Evolutionary conservation across 1,140 invertebrate genomes (phyloP).

Genomic region (Aphelinus atriplicis): DNA sequence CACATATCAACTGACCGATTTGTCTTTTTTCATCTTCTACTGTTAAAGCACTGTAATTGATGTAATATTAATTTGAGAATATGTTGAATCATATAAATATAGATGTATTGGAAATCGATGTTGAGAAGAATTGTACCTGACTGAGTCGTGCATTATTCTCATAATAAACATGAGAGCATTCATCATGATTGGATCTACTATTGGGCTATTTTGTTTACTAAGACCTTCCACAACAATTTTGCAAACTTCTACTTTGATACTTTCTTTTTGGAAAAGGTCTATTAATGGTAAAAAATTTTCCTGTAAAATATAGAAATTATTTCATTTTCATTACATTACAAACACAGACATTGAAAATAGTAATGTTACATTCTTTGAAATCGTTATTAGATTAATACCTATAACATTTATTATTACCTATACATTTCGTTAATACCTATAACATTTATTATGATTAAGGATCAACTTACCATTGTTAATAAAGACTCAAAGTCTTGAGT

Average conservation of each 20-base stretch:
- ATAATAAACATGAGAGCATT: conserved; percentile 88
- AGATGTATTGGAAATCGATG: conserved; percentile 23
- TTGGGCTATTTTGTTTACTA: conserved; percentile 67
- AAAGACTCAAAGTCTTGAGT: conserved; percentile 79
- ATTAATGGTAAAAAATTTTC: conserved; percentile 90
- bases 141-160: conserved; percentile 89
- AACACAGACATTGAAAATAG: too few species aligned
- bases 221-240: conserved; percentile 83
- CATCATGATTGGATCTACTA: conserved; percentile 85
- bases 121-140: conserved; percentile 74
- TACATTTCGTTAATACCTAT: too few species aligned
- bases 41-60: conserved; percentile 79
- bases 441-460: not conserved
- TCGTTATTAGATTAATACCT: too few species aligned
- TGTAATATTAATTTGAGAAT: conserved; percentile 37
- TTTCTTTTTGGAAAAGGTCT: conserved; percentile 89
- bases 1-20: conserved; percentile 84
- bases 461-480: conserved; percentile 75
- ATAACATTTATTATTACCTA: not conserved
- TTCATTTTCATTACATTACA: too few species aligned
- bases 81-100: conserved; percentile 23
- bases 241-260: conserved; percentile 82
- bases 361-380: too few species aligned
- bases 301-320: conserved; percentile 63
- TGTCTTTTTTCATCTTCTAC: conserved; percentile 92